Conservation (phyloP, 2,113 vertebrate species). For the Gavialis gangeticus region DNA sequence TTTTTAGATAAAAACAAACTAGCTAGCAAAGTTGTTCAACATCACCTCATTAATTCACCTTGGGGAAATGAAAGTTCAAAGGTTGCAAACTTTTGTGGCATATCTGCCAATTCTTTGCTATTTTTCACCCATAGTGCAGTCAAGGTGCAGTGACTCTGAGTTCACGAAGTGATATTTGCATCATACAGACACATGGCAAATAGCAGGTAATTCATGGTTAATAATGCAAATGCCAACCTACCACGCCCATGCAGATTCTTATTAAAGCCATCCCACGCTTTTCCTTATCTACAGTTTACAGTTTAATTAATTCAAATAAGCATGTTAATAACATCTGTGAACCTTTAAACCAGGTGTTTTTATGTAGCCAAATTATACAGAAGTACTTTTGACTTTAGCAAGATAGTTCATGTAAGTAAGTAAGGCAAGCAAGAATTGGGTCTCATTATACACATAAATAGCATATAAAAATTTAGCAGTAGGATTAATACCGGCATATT, state of each 20-base stretch:
- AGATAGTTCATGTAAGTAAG: not conserved
- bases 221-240: not conserved
- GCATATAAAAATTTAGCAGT: not conserved
- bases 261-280: not conserved
- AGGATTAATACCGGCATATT: not conserved
- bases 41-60: not conserved
- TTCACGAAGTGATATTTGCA: not conserved
- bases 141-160: not conserved
- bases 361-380: not conserved
- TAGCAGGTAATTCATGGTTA: not conserved
- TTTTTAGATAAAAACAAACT: not conserved
- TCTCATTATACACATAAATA: rapidly evolving
- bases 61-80: not conserved
- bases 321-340: not conserved
- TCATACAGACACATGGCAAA: not conserved
- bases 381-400: not conserved
- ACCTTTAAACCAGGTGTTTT: too few relatives aligned
- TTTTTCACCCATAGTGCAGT: not conserved
- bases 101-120: not conserved
- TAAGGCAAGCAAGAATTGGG: not conserved
- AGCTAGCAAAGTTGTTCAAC: not conserved
- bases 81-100: not conserved
- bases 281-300: not conserved
- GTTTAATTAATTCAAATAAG: not conserved
- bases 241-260: not conserved